Evolutionary conservation across 2,888 invertebrate genomes (phyloP).

Genomic region (Zootermopsis nevadensis): DNA sequence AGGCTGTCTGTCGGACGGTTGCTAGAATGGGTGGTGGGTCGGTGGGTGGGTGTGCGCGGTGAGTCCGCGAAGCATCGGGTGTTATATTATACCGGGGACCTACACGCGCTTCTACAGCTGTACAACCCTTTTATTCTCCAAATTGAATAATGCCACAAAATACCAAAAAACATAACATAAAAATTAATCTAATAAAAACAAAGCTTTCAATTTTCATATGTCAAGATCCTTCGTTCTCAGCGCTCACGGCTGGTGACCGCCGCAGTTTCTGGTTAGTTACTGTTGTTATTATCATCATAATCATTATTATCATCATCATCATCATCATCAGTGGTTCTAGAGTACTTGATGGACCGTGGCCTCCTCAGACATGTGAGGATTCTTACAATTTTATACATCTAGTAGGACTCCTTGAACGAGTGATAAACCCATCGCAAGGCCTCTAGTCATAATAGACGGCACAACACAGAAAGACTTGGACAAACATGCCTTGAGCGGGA

Average conservation of each 20-base stretch:
- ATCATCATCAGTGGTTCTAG: no score
- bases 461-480: no score
- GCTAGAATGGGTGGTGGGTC: neutral
- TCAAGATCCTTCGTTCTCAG: neutral
- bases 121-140: slow-evolving; percentile 21
- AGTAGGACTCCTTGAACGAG: no score
- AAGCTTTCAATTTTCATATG: slow-evolving; percentile 31
- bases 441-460: no score
- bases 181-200: slow-evolving; percentile 35
- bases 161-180: slow-evolving; percentile 30
- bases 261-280: no score
- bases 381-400: no score
- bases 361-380: no score
- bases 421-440: no score
- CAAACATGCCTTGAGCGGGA: no score
- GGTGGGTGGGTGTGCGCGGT: slow-evolving; percentile 25
- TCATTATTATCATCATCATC: no score
- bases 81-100: slow-evolving; percentile 29
- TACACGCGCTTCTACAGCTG: neutral
- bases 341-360: no score
- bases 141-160: slow-evolving; percentile 41
- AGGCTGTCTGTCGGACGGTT: slow-evolving; percentile 37
- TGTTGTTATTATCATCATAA: no score
- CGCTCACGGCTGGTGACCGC: neutral
- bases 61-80: slow-evolving; percentile 6